phyloP scores from a whole-genome alignment of 2,888 invertebrate genomes.

The Campoletis raptor region DNA sequence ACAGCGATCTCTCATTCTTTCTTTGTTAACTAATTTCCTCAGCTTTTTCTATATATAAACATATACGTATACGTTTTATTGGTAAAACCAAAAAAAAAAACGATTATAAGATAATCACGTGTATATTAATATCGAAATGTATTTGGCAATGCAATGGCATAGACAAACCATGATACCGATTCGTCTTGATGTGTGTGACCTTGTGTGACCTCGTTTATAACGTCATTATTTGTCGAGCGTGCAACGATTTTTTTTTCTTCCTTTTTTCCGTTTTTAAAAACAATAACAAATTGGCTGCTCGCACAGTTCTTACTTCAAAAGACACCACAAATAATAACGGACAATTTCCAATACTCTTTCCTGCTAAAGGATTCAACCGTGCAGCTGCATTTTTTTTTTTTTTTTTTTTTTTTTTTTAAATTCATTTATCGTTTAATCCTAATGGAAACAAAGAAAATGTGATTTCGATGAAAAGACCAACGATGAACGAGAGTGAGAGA shows the following conservation, averaged over 20 bases:
- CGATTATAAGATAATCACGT: conserved; percentile 29
- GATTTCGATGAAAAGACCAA: conserved; percentile 51
- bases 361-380: conserved; percentile 68
- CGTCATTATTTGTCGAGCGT: conserved; percentile 58
- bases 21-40: neutral
- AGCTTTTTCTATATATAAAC: neutral
- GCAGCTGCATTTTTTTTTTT: conserved; percentile 3
- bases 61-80: neutral
- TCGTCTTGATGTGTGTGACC: conserved; percentile 37
- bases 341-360: conserved; percentile 66
- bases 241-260: conserved; percentile 64
- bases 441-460: conserved; percentile 12
- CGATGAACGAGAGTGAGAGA: conserved; percentile 63
- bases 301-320: conserved; percentile 57
- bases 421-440: neutral
- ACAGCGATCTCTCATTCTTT: neutral
- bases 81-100: conserved; percentile 16
- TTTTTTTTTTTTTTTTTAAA: neutral
- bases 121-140: conserved; percentile 14
- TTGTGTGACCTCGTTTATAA: conserved; percentile 34
- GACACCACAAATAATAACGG: conserved; percentile 60
- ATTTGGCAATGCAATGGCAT: conserved; percentile 30
- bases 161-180: conserved; percentile 28
- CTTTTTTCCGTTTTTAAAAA: conserved; percentile 15
- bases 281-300: conserved; percentile 60